Evolutionary conservation across 2,113 vertebrate genomes (phyloP).

Genomic region (Daboia siamensis): DNA sequence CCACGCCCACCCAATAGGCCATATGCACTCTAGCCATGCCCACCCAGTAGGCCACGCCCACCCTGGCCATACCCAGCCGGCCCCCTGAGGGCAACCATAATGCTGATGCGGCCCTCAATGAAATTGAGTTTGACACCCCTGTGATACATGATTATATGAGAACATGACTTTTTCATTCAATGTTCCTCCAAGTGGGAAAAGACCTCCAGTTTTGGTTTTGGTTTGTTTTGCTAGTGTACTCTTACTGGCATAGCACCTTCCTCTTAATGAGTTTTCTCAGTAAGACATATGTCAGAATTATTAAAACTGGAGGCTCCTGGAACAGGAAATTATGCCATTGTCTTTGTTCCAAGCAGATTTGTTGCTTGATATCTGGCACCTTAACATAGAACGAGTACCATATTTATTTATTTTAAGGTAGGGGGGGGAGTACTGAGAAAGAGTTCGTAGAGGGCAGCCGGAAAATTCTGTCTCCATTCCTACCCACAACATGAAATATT

Average conservation of each 20-base stretch:
- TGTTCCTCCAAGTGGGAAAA: neutral
- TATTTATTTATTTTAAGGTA: neutral
- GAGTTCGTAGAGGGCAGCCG: neutral
- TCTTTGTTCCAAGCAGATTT: constrained; percentile 7
- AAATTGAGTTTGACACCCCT: too few species aligned
- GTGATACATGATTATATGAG: constrained; percentile 1
- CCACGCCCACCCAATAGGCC: too few species aligned
- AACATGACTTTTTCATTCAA: neutral
- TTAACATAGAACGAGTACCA: neutral
- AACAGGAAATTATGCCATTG: constrained; percentile 22
- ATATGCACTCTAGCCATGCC: too few species aligned
- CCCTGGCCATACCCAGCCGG: too few species aligned
- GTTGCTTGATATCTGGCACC: constrained; percentile 18
- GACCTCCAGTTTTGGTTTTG: neutral
- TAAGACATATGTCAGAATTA: constrained; percentile 9
- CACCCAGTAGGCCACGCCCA: too few species aligned
- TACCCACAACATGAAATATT: neutral
- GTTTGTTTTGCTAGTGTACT: neutral
- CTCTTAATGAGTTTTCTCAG: constrained; percentile 4
- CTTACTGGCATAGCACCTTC: constrained; percentile 7
- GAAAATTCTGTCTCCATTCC: neutral
- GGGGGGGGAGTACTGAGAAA: neutral
- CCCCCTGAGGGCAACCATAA: too few species aligned
- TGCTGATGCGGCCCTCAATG: too few species aligned
- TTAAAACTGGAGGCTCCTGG: constrained; percentile 14